phyloP scores from a whole-genome alignment of 2,888 invertebrate genomes.

The Chaetoderma sp. region DNA sequence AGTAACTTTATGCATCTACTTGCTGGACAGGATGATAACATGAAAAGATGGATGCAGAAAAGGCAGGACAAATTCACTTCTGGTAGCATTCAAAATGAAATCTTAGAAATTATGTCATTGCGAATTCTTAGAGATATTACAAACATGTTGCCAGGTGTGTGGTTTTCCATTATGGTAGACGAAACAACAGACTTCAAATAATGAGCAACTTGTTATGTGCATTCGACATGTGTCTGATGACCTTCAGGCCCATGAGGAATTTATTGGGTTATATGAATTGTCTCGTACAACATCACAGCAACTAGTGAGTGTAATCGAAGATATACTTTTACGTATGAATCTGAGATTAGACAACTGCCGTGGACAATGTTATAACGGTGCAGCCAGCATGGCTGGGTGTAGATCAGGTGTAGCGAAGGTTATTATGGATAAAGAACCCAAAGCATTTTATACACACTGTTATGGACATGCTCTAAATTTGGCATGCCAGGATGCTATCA shows the following conservation, averaged over 20 bases:
- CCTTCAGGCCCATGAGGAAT: slow-evolving; percentile 37
- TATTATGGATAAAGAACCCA: slow-evolving; percentile 8
- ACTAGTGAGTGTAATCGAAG: slow-evolving; percentile 28
- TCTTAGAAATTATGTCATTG: slow-evolving; percentile 35
- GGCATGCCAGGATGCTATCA: slow-evolving; percentile 26
- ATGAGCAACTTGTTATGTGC: slow-evolving; percentile 40
- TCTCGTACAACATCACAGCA: slow-evolving; percentile 23
- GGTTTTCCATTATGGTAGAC: slow-evolving; percentile 37
- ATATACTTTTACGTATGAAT: slow-evolving; percentile 32
- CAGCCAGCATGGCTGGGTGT: slow-evolving; percentile 34
- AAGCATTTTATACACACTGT: slow-evolving; percentile 34
- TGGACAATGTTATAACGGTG: slow-evolving; percentile 40
- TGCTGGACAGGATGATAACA: slow-evolving; percentile 19
- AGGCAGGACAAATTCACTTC: slow-evolving; percentile 40
- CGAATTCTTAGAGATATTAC: slow-evolving; percentile 26
- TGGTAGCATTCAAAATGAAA: slow-evolving; percentile 39
- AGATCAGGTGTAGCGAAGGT: slow-evolving; percentile 32
- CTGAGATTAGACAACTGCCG: slow-evolving; percentile 32
- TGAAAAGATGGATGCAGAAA: slow-evolving; percentile 31
- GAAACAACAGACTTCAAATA: slow-evolving; percentile 38
- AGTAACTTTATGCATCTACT: slow-evolving; percentile 36
- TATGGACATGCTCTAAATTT: slow-evolving; percentile 33
- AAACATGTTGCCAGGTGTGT: slow-evolving; percentile 13
- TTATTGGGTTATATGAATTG: slow-evolving; percentile 36
- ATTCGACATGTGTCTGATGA: slow-evolving; percentile 33